Evolutionary conservation across 2,797 vertebrate species (phyloP).

Genomic region (Varecia variegata): DNA sequence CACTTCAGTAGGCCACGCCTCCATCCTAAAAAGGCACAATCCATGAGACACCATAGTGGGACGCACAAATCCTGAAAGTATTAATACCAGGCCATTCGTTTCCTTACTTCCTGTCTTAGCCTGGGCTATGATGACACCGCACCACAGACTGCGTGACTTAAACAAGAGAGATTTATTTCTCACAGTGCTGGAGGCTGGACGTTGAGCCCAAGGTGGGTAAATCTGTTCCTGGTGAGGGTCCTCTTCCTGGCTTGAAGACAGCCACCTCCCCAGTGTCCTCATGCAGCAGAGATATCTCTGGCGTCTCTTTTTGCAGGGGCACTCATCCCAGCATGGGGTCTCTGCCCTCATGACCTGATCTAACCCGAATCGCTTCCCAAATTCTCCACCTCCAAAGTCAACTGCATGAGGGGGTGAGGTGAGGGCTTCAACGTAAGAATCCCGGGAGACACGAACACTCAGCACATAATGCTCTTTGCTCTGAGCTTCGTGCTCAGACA

Average conservation of each 20-base stretch:
- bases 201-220: background rate
- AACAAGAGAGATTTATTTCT: background rate
- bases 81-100: background rate
- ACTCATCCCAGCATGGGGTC: too few relatives aligned
- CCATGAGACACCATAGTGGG: background rate
- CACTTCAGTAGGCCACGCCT: accelerated
- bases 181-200: background rate
- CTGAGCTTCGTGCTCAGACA: background rate
- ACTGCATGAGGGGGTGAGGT: background rate
- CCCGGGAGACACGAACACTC: background rate
- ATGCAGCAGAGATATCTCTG: background rate
- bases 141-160: background rate
- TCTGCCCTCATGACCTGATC: background rate
- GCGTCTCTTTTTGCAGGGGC: background rate
- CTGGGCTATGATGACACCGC: background rate
- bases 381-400: background rate
- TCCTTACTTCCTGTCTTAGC: background rate
- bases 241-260: background rate
- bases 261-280: background rate
- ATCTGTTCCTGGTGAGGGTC: background rate
- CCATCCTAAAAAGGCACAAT: background rate
- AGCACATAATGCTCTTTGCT: background rate
- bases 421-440: background rate
- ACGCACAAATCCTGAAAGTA: background rate
- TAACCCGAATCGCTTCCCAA: background rate